Evolutionary conservation across 2,888 invertebrate species (phyloP), one percentile per base, ranked within the genome.

Genomic region (Kuschelorhynchus macadamiae): DNA sequence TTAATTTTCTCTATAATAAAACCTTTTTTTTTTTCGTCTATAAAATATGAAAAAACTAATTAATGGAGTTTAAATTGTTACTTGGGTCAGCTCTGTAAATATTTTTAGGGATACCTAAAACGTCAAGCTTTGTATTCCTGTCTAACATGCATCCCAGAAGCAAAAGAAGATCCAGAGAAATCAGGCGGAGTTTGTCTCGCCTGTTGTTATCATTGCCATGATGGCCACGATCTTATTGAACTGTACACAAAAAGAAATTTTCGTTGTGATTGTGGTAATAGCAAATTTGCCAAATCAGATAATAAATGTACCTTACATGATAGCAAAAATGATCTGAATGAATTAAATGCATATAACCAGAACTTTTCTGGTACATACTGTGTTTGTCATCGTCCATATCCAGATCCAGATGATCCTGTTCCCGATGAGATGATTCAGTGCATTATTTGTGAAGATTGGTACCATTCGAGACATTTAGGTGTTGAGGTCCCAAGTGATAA

Each of bases 381-480:
- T 81, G 89, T 85, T 9, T 99, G 99, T 81, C 86, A 91, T 39
- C 88, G 96, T 59, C 97, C 97, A 0, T 99, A 98, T 84, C 98
- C 98, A 9, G 98, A 98, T 84, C 92, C 93, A 0, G 96, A 97
- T 8, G 89, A 91, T 79, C 86, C 88, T 2, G 84, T 88, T 33
- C 92, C 92, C 57, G 97, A 97, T 84, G 93, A 94, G 76, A 98
- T 98, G 98, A 90, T 97, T 50, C 98, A 99, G 81, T 99, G 99
- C 80, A 87, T 94, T 44, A 85, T 97, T 57, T 99, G 99, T 83
- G 99, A 99, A 82, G 98, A 99, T 83, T 99, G 99, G 99, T 95
- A 91, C 77, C 99, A 99, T 85, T 88, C 91, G 20, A 83, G 91
- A 75, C 94, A 95, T 82, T 84, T 94, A 71, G 89, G 89, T 68